Conservation (phyloP, 2,888 invertebrate genomes). For the Parthenolecanium corni region DNA sequence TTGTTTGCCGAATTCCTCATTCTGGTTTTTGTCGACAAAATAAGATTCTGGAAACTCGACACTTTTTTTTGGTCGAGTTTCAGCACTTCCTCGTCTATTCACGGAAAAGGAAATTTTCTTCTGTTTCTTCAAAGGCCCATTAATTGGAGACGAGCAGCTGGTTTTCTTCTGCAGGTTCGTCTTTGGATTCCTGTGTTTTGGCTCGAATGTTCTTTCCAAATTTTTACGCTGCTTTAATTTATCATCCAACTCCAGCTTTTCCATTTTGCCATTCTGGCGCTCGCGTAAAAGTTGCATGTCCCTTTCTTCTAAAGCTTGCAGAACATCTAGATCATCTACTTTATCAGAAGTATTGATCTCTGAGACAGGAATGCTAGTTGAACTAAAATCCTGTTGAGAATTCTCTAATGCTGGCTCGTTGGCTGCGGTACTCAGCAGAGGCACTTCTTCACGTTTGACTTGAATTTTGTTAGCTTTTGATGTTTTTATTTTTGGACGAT, state of each 20-base stretch:
- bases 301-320: not conserved
- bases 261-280: not conserved
- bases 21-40: not conserved
- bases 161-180: not conserved
- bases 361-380: not conserved
- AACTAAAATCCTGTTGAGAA: not conserved
- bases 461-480: not conserved
- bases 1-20: not conserved
- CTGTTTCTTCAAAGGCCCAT: conserved; percentile 5
- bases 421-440: not conserved
- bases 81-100: not conserved
- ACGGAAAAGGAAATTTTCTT: conserved; percentile 16
- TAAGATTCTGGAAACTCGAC: no score
- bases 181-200: not conserved
- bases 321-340: not conserved
- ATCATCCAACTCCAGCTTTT: not conserved
- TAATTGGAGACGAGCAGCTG: not conserved
- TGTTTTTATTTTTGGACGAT: not conserved
- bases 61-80: not conserved
- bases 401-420: not conserved
- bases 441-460: not conserved
- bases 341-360: not conserved
- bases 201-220: not conserved
- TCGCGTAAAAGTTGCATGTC: not conserved
- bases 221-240: not conserved